A percentile compares a stretch with the other conserved stretches of the same genome.
Conservation (phyloP, 2,888 invertebrate genomes). For the Phanerotoma sp. region DNA sequence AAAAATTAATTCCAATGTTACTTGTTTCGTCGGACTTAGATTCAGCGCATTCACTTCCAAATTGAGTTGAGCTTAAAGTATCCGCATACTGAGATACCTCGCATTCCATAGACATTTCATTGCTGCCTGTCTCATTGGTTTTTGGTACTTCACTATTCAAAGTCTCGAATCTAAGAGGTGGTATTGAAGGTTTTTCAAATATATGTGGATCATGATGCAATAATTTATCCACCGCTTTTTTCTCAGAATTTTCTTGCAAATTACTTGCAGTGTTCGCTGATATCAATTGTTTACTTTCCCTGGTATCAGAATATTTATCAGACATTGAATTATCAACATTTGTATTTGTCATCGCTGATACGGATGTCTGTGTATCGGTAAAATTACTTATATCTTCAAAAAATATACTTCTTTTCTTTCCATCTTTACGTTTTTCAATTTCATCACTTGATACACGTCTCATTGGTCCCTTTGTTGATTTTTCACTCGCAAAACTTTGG, state of each 20-base stretch:
- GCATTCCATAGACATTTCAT: conserved; percentile 21
- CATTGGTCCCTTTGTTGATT: not conserved
- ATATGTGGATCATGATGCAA: conserved; percentile 6
- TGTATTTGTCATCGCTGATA: not conserved
- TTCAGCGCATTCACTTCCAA: conserved; percentile 28
- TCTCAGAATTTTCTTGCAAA: no score
- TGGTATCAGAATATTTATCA: conserved; percentile 1
- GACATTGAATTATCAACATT: not conserved
- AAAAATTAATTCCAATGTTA: conserved; percentile 14
- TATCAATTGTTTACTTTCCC: not conserved
- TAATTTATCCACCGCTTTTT: no score
- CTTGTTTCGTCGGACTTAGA: conserved; percentile 5
- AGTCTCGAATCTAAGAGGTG: conserved; percentile 25
- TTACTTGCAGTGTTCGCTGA: no score
- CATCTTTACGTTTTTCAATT: conserved; percentile 1
- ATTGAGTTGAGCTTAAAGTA: conserved; percentile 27
- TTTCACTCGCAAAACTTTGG: conserved; percentile 1
- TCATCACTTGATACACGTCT: conserved; percentile 21
- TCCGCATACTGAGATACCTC: conserved; percentile 25
- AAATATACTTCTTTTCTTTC: conserved; percentile 1
- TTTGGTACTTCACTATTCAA: conserved; percentile 24
- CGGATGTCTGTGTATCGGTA: not conserved
- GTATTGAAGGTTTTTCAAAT: conserved; percentile 20
- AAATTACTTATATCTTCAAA: conserved; percentile 13
- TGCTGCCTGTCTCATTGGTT: conserved; percentile 8